Conservation (phyloP, 2,888 invertebrate genomes). For the Lasioglossum morio region DNA sequence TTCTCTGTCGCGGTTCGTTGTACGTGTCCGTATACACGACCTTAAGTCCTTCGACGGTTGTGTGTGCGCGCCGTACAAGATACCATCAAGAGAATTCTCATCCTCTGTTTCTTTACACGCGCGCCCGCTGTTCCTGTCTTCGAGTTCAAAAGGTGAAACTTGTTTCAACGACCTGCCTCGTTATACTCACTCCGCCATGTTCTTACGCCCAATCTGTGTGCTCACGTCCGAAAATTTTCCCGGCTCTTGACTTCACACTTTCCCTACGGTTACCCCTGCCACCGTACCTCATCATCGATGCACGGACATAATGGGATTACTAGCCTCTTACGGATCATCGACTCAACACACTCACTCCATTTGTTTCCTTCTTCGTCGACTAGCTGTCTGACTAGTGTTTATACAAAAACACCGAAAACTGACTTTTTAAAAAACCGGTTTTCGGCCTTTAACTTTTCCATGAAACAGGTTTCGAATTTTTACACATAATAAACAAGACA, state of each 20-base stretch:
- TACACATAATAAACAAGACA: too few species aligned
- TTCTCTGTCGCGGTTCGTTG: conserved; percentile 21
- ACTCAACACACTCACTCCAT: not conserved
- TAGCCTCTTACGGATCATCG: not conserved
- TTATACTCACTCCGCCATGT: conserved; percentile 62
- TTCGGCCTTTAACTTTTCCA: too few species aligned
- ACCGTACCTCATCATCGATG: conserved; percentile 7
- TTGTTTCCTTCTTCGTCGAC: not conserved
- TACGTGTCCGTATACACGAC: conserved; percentile 35
- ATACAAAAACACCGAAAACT: too few species aligned
- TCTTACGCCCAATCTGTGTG: conserved; percentile 66
- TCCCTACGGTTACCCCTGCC: not conserved
- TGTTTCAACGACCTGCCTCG: conserved; percentile 70
- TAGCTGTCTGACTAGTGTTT: not conserved
- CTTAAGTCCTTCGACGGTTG: conserved; percentile 19
- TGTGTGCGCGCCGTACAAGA: conserved; percentile 44
- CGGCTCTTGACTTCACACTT: conserved; percentile 29
- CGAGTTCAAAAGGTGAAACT: conserved; percentile 71
- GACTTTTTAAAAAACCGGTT: too few species aligned
- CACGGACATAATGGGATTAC: not conserved
- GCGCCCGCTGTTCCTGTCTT: conserved; percentile 61
- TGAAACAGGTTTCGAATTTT: too few species aligned
- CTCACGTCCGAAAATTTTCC: conserved; percentile 54
- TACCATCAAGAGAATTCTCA: conserved; percentile 65
- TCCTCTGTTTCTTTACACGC: conserved; percentile 61